phyloP scores from a whole-genome alignment of 1,140 invertebrate species.

The Heliconius hermathena region DNA sequence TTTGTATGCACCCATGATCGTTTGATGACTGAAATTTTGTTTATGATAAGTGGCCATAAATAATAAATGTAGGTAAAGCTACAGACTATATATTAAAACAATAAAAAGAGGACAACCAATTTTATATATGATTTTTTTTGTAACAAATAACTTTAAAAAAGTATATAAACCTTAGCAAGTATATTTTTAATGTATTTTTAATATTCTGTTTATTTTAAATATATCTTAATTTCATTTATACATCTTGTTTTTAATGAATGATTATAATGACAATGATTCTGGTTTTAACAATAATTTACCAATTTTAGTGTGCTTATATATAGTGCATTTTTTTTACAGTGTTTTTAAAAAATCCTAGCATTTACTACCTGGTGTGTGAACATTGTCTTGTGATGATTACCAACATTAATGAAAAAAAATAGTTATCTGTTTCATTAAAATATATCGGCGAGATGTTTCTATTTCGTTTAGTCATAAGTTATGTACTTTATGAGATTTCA shows the following conservation, averaged over 20 bases:
- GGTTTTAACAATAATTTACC: not conserved
- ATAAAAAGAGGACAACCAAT: no score
- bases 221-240: not conserved
- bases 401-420: not conserved
- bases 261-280: not conserved
- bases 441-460: not conserved
- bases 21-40: no score
- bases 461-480: not conserved
- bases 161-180: no score
- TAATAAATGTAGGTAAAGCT: not conserved
- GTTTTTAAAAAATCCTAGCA: constrained; percentile 6
- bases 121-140: not conserved
- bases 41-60: no score
- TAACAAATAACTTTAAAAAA: not conserved
- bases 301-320: not conserved
- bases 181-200: no score
- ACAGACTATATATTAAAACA: not conserved
- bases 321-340: constrained; percentile 10
- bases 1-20: no score
- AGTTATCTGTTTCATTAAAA: not conserved
- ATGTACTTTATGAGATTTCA: no score
- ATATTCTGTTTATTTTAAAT: no score
- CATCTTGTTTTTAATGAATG: not conserved
- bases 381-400: constrained; percentile 5
- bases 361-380: not conserved